Percentiles rank a stretch among this genome's conserved stretches.
phyloP scores from a whole-genome alignment of 1,140 invertebrate genomes.

The Cherax quadricarinatus region DNA sequence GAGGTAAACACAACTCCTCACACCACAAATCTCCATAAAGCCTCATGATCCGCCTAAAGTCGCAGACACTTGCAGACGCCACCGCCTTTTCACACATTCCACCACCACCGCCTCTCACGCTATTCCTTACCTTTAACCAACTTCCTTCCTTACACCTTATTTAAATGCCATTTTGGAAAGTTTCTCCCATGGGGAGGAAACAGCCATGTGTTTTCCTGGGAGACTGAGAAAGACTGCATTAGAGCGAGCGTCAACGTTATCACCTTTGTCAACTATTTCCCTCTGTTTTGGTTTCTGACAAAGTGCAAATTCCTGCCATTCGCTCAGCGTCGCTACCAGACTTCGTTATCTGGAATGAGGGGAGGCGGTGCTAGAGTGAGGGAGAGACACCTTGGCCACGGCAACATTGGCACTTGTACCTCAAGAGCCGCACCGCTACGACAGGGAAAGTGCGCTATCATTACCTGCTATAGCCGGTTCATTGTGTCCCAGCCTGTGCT shows the following conservation, averaged over 20 bases:
- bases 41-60: background rate
- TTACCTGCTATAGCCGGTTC: background rate
- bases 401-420: background rate
- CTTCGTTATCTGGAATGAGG: constrained; percentile 46
- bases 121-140: background rate
- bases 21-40: background rate
- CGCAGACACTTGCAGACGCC: background rate
- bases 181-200: background rate
- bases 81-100: background rate
- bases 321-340: background rate
- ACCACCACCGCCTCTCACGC: background rate
- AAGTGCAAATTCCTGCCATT: constrained; percentile 33
- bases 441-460: background rate
- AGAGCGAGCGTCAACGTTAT: background rate
- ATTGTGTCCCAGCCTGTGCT: background rate
- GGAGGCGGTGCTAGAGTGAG: background rate
- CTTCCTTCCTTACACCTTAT: background rate
- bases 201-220: background rate
- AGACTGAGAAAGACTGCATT: background rate
- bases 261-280: constrained; percentile 24
- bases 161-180: background rate
- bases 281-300: constrained; percentile 41
- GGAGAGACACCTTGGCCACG: background rate
- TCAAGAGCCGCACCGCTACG: background rate
- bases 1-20: background rate